These are phyloP conservation scores for Bolborhynchus lineola DNA, from an alignment of 2,113 vertebrate species.

Conservation along the genomic window DNA sequence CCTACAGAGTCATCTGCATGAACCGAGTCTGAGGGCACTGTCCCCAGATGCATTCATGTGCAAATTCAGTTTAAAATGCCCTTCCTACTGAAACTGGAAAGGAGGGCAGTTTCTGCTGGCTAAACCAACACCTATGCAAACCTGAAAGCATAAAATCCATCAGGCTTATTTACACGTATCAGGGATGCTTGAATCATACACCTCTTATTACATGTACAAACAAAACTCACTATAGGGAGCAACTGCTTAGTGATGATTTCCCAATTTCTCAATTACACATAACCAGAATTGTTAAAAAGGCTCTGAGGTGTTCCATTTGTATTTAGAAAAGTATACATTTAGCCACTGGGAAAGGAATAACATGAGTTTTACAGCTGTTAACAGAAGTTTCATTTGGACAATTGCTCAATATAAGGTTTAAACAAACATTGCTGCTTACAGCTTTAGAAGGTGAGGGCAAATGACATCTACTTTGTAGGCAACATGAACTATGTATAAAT, in stretches of 20 bases:
- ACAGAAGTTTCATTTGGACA: background rate
- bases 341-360: background rate
- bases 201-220: background rate
- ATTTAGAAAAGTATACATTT: background rate
- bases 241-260: background rate
- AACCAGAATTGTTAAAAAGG: background rate
- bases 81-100: background rate
- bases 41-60: background rate
- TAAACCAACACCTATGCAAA: background rate
- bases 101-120: background rate
- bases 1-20: background rate
- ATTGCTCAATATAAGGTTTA: constrained; percentile 10
- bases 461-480: background rate
- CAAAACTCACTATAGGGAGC: background rate
- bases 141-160: background rate
- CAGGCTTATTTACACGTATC: background rate
- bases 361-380: constrained; percentile 11
- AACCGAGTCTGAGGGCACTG: background rate
- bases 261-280: background rate
- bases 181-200: background rate
- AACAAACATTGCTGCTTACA: background rate
- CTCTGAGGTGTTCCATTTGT: background rate
- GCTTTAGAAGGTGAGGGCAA: background rate
- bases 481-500: constrained; percentile 8
- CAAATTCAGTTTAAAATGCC: background rate